These are phyloP conservation scores for Myiotriccus ornatus DNA, from an alignment of 2,797 vertebrate genomes.

Conservation along the genomic window DNA sequence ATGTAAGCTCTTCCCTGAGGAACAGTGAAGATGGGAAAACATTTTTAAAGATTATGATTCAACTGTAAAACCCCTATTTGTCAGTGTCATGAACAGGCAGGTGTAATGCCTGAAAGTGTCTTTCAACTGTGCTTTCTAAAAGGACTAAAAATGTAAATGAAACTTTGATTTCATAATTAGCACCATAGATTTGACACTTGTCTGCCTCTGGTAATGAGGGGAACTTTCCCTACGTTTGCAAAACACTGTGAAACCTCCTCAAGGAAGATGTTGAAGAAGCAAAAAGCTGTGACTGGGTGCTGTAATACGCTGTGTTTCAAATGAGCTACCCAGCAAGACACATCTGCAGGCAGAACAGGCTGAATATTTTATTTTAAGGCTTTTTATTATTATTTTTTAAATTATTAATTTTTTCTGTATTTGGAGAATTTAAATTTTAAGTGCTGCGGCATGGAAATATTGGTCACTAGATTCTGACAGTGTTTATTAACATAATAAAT, in stretches of 20 bases:
- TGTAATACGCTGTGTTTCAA: neutral
- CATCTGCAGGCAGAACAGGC: neutral
- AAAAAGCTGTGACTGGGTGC: neutral
- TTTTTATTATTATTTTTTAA: neutral
- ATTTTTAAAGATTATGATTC: slow-evolving; percentile 49
- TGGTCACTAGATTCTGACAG: neutral
- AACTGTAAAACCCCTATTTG: slow-evolving; percentile 34
- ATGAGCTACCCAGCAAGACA: neutral
- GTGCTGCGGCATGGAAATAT: neutral
- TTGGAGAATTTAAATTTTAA: neutral
- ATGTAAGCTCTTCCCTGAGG: slow-evolving; percentile 14
- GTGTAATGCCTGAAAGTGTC: slow-evolving; percentile 20
- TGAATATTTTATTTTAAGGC: neutral
- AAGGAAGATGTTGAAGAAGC: neutral
- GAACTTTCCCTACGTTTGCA: neutral
- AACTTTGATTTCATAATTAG: slow-evolving; percentile 57
- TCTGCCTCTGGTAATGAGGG: slow-evolving; percentile 9
- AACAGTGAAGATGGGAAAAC: slow-evolving; percentile 48
- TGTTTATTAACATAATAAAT: neutral
- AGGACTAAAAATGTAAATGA: slow-evolving; percentile 41
- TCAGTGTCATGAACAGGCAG: slow-evolving; percentile 48
- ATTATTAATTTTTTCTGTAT: neutral
- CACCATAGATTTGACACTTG: slow-evolving; percentile 24
- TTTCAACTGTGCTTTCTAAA: slow-evolving; percentile 41
- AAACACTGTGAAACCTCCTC: slow-evolving; percentile 18